phyloP scores from a whole-genome alignment of 2,797 vertebrate genomes.

The Sciurus vulgaris region DNA sequence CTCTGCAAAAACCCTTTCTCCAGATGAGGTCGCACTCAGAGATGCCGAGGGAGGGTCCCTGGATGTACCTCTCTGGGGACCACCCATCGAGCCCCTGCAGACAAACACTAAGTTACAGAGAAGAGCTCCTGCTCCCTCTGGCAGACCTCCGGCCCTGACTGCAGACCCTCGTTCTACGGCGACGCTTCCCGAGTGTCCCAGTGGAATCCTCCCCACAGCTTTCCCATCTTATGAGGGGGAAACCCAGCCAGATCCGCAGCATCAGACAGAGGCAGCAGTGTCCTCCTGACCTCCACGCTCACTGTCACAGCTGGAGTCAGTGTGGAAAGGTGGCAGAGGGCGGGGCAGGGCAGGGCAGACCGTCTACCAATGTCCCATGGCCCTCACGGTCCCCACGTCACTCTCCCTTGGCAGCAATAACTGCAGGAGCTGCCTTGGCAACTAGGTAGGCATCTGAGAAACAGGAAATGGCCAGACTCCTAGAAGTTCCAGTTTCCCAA shows the following conservation, averaged over 20 bases:
- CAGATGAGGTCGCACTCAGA: not conserved
- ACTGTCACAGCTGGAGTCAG: fast-evolving
- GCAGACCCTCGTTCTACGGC: not conserved
- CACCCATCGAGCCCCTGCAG: not conserved
- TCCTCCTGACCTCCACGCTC: not conserved
- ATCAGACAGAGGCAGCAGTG: not conserved
- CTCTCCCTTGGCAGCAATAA: not conserved
- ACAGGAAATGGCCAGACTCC: not conserved
- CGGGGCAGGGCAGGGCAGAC: not conserved
- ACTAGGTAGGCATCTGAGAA: not conserved
- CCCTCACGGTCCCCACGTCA: fast-evolving
- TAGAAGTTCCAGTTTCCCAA: not conserved
- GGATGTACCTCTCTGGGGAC: not conserved
- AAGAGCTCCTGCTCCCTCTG: not conserved
- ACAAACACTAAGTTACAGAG: not conserved
- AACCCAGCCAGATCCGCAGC: not conserved
- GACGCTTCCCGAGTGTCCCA: not conserved
- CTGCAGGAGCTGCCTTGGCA: not conserved
- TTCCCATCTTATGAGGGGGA: not conserved
- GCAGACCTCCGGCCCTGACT: not conserved
- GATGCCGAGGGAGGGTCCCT: not conserved
- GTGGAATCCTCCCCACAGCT: no score
- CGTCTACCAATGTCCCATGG: fast-evolving
- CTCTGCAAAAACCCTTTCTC: not conserved
- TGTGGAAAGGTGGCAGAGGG: not conserved